A percentile compares a stretch with the other conserved stretches of the same genome.
phyloP scores from a whole-genome alignment of 2,113 vertebrate genomes.

The Pardalotus punctatus region DNA sequence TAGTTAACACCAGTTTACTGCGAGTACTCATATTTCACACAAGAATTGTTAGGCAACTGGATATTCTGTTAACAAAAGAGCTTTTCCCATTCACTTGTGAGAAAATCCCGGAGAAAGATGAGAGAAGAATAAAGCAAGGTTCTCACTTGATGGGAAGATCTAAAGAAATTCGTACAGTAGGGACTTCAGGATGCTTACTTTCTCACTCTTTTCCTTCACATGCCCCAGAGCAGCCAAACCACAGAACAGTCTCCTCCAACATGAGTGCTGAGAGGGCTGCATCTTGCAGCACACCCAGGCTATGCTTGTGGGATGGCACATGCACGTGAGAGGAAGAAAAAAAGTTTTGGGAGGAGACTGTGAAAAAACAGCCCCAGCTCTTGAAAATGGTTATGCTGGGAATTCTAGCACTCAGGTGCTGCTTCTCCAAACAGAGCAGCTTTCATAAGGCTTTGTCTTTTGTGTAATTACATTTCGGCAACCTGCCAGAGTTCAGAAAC shows the following conservation, averaged over 20 bases:
- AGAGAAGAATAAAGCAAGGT: not conserved
- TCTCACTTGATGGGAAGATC: not conserved
- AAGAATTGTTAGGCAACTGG: not conserved
- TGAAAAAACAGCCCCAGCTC: not conserved
- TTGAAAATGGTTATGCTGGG: not conserved
- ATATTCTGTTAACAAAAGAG: not conserved
- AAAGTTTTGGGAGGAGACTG: not conserved
- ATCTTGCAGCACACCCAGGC: not conserved
- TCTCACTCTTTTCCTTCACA: not conserved
- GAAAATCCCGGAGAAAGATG: not conserved
- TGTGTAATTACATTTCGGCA: slow-evolving; percentile 59
- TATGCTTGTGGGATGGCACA: not conserved
- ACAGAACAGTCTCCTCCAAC: not conserved
- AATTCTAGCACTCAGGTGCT: slow-evolving; percentile 34
- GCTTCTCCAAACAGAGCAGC: slow-evolving; percentile 38
- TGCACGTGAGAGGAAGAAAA: not conserved
- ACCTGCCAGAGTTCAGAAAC: slow-evolving; percentile 60
- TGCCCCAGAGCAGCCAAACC: not conserved
- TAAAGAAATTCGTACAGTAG: not conserved
- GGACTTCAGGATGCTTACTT: not conserved
- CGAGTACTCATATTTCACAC: not conserved
- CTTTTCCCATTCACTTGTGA: slow-evolving; percentile 4
- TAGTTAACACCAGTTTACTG: not conserved
- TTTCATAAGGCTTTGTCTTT: slow-evolving; percentile 54
- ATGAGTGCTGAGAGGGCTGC: not conserved